These are phyloP conservation scores for Furnarius figulus DNA, from an alignment of 2,113 vertebrate species.

Conservation along the genomic window DNA sequence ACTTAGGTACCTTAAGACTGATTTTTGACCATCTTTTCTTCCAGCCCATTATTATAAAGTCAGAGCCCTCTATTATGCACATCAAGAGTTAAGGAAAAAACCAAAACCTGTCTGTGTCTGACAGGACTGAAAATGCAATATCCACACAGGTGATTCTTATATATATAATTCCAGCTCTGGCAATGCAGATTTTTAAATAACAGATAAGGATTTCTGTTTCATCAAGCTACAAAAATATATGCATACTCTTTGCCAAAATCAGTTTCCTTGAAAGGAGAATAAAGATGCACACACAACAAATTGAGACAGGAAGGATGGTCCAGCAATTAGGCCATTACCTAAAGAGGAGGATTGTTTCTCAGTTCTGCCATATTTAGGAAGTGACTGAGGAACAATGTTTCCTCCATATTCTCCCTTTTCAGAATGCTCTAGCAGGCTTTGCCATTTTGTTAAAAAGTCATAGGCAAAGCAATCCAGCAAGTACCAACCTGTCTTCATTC, in stretches of 20 bases:
- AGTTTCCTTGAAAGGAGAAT: background rate
- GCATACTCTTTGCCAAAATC: background rate
- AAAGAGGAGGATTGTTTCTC: background rate
- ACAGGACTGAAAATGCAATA: background rate
- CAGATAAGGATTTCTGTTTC: background rate
- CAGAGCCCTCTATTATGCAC: background rate
- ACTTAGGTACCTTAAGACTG: background rate
- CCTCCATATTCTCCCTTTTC: background rate
- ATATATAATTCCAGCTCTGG: background rate
- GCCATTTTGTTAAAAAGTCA: background rate
- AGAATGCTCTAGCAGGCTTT: background rate
- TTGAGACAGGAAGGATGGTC: background rate
- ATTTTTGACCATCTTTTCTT: background rate
- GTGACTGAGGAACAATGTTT: background rate
- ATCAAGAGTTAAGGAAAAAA: background rate
- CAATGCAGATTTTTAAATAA: background rate
- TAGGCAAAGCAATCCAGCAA: accelerated
- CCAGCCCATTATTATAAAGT: background rate
- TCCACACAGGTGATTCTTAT: background rate
- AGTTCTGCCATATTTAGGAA: background rate
- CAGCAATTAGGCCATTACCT: background rate
- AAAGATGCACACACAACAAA: background rate
- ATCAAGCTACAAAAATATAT: background rate
- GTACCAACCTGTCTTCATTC: background rate
- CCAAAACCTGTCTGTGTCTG: background rate